Evolutionary conservation across 2,113 vertebrate genomes (phyloP).

Genomic region (Melanerpes formicivorus): DNA sequence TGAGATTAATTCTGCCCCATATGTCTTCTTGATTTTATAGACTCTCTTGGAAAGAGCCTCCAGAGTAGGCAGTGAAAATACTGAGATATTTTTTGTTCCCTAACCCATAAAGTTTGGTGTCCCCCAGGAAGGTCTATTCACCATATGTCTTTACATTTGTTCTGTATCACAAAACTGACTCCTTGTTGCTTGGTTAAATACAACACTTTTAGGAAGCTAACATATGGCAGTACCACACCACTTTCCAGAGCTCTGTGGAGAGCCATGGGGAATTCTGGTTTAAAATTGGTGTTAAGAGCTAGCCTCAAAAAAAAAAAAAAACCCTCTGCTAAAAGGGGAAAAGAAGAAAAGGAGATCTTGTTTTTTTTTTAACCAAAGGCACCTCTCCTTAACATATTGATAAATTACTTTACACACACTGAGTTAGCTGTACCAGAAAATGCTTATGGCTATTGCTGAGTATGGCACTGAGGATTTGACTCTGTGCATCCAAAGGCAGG

Average conservation of each 20-base stretch:
- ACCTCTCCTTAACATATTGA: slow-evolving; percentile 10
- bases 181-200: slow-evolving; percentile 55
- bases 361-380: not conserved
- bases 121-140: slow-evolving; percentile 53
- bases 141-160: slow-evolving; percentile 69
- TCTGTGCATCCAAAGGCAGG: not conserved
- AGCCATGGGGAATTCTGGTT: slow-evolving; percentile 43
- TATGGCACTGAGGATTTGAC: not conserved
- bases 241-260: slow-evolving; percentile 21
- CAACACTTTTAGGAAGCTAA: slow-evolving; percentile 34
- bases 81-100: slow-evolving; percentile 10
- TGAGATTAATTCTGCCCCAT: not conserved
- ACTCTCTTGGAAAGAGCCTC: slow-evolving; percentile 15
- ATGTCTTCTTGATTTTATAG: slow-evolving; percentile 2
- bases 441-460: not conserved
- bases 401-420: not conserved
- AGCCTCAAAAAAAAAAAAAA: not conserved
- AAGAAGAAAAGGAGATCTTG: not conserved
- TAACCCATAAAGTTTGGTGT: slow-evolving; percentile 47
- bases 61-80: slow-evolving; percentile 51
- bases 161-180: slow-evolving; percentile 54
- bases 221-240: slow-evolving; percentile 11
- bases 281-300: slow-evolving; percentile 13
- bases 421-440: not conserved
- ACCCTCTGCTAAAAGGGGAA: not conserved